Base-by-base conservation (phyloP, 2,113 vertebrate genomes). In the Dromaius novaehollandiae region DNA sequence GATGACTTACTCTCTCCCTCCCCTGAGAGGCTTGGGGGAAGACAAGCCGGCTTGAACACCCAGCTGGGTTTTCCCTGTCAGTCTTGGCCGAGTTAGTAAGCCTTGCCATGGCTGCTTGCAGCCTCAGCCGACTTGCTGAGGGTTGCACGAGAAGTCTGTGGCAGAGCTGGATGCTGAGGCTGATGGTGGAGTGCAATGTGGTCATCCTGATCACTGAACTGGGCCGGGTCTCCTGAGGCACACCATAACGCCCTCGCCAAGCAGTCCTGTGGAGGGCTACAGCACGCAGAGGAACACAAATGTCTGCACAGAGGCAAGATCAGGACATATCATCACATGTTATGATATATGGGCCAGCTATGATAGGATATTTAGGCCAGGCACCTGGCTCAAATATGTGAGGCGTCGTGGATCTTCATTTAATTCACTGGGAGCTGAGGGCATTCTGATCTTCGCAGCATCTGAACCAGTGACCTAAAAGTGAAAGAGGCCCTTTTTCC, bases 401-500 rank as follows among this genome's bases (percentile, higher is more conserved):
- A 55, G 22, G 19, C 26, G 30, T 66, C 44, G 28, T 26, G 36
- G 60, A 13, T 51, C 11, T 68, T 88, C 50, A 16, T 70, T 82
- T 70, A 82, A 82, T 6, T 61, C 32, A 32, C 28, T 66, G 6
- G 1, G 51, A 80, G 32, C 25, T 28, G 73, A 71, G 22, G 50
- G 50, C 10, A 51, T 51, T 32, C 40, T 51, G 56, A 32, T 76
- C 36, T 76, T 70, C 24, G 20, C 51, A 76, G 28, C 46, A 83
- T 84, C 58, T 77, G 86, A 89, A 80, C 82, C 51, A 76, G 13
- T 80, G 63, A 87, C 74, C 86, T 87, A 68, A 81, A 89, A 80
- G 82, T 76, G 86, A 94, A 89, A 92, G 46, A 92, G 46, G 36
- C 68, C 87, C n/a, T 73, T 84, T 77, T 92, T 89, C 77, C 87